Evolutionary conservation across 2,113 vertebrate species (phyloP).

Genomic region (Sander lucioperca): DNA sequence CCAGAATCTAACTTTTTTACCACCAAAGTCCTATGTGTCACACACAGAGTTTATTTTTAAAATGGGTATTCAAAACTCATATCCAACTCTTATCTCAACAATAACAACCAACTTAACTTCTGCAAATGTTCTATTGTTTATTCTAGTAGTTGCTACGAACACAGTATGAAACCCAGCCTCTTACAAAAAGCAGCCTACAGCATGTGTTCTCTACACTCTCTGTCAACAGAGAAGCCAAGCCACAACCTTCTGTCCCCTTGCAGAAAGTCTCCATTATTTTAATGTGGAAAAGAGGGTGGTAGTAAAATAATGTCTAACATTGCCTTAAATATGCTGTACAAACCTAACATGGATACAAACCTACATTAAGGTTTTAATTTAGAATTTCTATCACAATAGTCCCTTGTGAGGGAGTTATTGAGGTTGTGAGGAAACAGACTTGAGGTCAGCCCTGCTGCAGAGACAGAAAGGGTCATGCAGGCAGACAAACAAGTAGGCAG

Average conservation of each 20-base stretch:
- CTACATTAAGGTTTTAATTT: background rate
- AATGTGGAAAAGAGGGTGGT: background rate
- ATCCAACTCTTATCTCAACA: background rate
- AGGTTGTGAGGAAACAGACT: conserved; percentile 19
- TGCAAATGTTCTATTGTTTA: background rate
- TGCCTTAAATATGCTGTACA: background rate
- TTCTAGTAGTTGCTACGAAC: background rate
- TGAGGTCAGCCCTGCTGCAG: conserved; percentile 39
- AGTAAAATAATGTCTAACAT: background rate
- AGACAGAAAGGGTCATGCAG: conserved; percentile 53
- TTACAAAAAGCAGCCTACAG: background rate
- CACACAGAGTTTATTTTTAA: background rate
- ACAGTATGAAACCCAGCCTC: background rate
- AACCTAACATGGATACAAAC: background rate
- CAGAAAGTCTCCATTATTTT: background rate
- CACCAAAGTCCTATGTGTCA: background rate
- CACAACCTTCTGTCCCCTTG: background rate
- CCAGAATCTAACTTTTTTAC: background rate
- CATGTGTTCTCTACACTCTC: background rate
- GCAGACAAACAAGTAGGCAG: conserved; percentile 53
- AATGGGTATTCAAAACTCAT: too few species aligned
- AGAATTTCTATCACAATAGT: background rate
- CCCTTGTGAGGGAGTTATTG: background rate
- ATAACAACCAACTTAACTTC: background rate
- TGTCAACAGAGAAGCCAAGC: background rate